phyloP scores from a whole-genome alignment of 2,797 vertebrate genomes.

The Melopsittacus undulatus region DNA sequence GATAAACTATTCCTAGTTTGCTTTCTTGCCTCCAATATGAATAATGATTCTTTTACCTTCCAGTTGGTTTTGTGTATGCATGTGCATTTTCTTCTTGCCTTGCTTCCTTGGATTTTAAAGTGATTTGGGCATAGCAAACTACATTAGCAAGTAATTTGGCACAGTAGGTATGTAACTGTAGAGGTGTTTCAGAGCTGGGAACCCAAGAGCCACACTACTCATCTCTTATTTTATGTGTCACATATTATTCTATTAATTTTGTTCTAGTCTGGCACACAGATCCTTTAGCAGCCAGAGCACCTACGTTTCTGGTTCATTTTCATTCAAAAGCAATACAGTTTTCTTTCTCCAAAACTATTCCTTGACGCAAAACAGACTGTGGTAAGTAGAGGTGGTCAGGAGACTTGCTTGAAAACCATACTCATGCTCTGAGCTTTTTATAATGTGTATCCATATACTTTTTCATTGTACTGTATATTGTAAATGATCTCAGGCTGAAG shows the following conservation, averaged over 20 bases:
- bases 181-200: background rate
- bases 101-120: background rate
- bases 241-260: background rate
- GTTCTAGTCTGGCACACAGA: background rate
- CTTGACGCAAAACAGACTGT: background rate
- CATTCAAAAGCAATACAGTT: background rate
- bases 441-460: background rate
- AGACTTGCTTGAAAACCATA: background rate
- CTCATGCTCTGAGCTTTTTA: background rate
- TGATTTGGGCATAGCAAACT: background rate
- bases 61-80: background rate
- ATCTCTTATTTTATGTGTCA: background rate
- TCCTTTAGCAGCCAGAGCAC: background rate
- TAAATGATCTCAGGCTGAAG: background rate
- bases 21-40: background rate
- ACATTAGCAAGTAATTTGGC: background rate
- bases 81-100: background rate
- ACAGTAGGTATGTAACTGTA: background rate
- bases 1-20: background rate
- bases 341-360: background rate
- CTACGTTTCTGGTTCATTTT: background rate
- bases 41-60: background rate
- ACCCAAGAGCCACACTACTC: background rate
- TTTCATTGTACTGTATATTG: background rate
- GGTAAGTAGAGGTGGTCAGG: background rate